Conservation (phyloP, 1,140 invertebrate genomes). For the Macrostomum lignano region DNA sequence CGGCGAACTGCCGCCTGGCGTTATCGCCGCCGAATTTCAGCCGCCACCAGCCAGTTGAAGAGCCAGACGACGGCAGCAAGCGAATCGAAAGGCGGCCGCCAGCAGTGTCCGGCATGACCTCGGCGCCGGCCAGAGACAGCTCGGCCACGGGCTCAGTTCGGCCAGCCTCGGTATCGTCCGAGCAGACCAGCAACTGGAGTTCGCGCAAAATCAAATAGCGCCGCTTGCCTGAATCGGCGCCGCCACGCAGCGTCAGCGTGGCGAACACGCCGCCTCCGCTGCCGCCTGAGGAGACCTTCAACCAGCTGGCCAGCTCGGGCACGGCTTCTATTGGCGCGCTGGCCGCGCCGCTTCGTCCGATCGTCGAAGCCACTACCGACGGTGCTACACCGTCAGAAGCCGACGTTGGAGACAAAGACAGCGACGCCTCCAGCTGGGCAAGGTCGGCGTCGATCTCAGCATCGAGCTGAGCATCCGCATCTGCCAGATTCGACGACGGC, state of each 20-base stretch:
- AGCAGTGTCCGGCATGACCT: conserved; percentile 83
- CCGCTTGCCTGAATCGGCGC: conserved; percentile 3
- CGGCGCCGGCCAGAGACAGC: conserved; percentile 35
- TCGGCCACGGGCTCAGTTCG: not conserved
- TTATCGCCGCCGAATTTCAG: conserved; percentile 31
- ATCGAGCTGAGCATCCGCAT: conserved; percentile 48
- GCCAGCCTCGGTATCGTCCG: not conserved
- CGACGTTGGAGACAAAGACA: not conserved
- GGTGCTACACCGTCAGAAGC: not conserved
- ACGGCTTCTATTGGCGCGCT: no score
- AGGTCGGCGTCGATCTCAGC: conserved; percentile 62
- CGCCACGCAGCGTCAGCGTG: conserved; percentile 10
- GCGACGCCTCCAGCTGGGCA: conserved; percentile 50
- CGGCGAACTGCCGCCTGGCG: conserved; percentile 46
- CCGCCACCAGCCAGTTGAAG: conserved; percentile 29
- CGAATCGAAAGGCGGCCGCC: conserved; percentile 43
- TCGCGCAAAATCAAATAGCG: not conserved
- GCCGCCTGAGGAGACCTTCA: no score
- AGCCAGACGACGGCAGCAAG: conserved; percentile 82
- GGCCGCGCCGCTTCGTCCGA: no score
- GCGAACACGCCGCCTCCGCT: conserved; percentile 11
- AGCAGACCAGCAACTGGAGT: not conserved
- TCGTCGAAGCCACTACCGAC: no score
- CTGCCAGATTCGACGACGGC: not conserved
- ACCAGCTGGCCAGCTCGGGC: no score